Evolutionary conservation across 2,113 vertebrate genomes (phyloP).

Genomic region (Antechinus flavipes): DNA sequence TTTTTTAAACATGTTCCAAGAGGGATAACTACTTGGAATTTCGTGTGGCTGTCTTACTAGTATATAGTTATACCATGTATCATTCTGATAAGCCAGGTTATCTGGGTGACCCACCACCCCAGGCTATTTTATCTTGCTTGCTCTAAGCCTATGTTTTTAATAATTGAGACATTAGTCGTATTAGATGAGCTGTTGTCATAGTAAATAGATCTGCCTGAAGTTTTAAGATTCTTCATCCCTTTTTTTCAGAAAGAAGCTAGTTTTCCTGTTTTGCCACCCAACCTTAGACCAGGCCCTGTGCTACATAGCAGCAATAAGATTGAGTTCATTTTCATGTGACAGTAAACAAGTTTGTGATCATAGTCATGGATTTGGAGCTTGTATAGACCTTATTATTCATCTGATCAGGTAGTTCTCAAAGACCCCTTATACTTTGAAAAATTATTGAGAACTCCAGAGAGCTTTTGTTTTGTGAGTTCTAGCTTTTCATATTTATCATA

Average conservation of each 20-base stretch:
- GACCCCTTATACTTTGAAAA: too few relatives aligned
- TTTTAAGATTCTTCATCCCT: background rate
- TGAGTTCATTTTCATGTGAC: background rate
- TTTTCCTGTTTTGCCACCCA: background rate
- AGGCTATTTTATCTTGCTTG: background rate
- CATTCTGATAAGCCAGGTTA: background rate
- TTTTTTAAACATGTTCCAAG: background rate
- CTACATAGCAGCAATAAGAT: background rate
- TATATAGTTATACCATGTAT: background rate
- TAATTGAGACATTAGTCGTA: background rate
- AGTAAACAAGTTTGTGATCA: background rate
- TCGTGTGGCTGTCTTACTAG: background rate
- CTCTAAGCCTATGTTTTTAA: background rate
- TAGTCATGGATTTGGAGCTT: background rate
- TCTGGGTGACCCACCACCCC: too few relatives aligned
- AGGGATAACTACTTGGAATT: background rate
- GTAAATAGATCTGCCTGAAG: constrained; percentile 7
- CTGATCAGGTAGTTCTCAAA: background rate
- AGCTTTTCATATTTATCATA: background rate
- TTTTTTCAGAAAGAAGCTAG: constrained; percentile 35
- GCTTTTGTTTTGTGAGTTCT: background rate
- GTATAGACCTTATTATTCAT: background rate
- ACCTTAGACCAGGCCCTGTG: background rate
- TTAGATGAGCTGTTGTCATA: background rate
- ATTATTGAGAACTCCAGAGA: background rate